Conservation (phyloP, 2,797 vertebrate genomes). For the Gymnopithys bicolor region DNA sequence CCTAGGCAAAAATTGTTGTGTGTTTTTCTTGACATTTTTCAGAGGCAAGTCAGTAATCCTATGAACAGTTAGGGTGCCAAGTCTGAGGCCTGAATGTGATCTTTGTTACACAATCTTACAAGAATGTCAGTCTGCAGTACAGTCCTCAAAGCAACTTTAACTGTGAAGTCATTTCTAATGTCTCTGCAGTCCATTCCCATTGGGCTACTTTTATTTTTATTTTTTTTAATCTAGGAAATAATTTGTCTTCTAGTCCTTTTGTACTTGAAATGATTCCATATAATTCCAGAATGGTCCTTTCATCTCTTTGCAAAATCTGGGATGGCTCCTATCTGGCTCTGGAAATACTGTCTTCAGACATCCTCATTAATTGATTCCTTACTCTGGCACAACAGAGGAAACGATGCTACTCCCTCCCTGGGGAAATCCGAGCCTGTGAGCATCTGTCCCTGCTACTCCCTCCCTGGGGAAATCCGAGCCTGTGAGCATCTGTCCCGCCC, state of each 20-base stretch:
- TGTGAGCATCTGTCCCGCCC: conserved; percentile 8
- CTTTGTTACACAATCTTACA: conserved; percentile 42
- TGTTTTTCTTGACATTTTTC: conserved; percentile 54
- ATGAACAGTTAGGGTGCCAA: conserved; percentile 6
- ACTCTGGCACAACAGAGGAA: conserved; percentile 10
- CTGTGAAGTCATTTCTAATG: not conserved
- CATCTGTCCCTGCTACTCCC: conserved; percentile 47
- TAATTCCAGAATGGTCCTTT: conserved; percentile 22
- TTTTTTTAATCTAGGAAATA: conserved; percentile 21
- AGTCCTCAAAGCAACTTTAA: conserved; percentile 3
- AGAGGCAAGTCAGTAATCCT: not conserved
- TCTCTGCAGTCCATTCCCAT: not conserved
- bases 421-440: not conserved
- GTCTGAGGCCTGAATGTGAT: conserved; percentile 24
- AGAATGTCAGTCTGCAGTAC: conserved; percentile 36
- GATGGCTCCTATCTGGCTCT: conserved; percentile 49
- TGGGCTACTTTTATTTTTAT: not conserved
- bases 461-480: conserved; percentile 31
- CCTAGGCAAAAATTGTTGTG: not conserved
- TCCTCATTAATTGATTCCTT: conserved; percentile 65
- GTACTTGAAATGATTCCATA: conserved; percentile 20
- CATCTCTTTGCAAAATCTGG: conserved; percentile 45
- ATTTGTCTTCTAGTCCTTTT: conserved; percentile 28
- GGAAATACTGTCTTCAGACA: conserved; percentile 47
- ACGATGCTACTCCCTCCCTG: conserved; percentile 26